Evolutionary conservation across 2,797 vertebrate genomes (phyloP), one percentile per base, ranked within the genome.

Genomic region (Typhlichthys eigenmanni): DNA sequence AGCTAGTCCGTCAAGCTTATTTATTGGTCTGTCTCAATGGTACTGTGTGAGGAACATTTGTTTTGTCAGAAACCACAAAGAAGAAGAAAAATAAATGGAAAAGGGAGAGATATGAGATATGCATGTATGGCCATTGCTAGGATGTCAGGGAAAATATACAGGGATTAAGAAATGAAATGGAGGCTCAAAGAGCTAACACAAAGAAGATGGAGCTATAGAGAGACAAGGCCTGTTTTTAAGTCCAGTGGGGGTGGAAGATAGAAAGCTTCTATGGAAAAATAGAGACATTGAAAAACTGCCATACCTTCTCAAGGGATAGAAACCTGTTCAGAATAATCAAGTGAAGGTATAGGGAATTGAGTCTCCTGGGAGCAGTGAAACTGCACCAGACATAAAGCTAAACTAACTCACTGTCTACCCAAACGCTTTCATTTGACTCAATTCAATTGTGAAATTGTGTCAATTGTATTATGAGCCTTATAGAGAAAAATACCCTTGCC

Each of bases 351-450:
- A 50, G 14, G 57, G 34, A 68, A 58, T 48, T 58, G 43, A 68
- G 58, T 78, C 80, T 66, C 60, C 56, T 64, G 5, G 2, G 59
- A 7, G 69, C 66, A 58, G 8, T 5, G 64, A 62, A 74, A 76
- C 77, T 62, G 43, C 71, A 66, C 38, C 61, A 49, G 50, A 48
- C 34, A 46, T 29, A 60, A 63, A 66, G 55, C 71, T 24, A 46
- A 82, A 80, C 53, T 66, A 78, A 78, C 72, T 60, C 62, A 62
- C 61, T 60, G 38, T 68, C 64, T 51, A 59, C 51, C 70, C 72
- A 43, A 46, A 74, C 58, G 57, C 56, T 76, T 79, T 74, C 61
- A 74, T 78, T 86, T 78, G 58, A 64, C 59, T 69, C 53, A 75
- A 55, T 79, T 83, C 56, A 75, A 55, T 83, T 76, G 52, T 24